Base-by-base conservation (phyloP, 2,797 vertebrate genomes). In the Echiichthys vipera region DNA sequence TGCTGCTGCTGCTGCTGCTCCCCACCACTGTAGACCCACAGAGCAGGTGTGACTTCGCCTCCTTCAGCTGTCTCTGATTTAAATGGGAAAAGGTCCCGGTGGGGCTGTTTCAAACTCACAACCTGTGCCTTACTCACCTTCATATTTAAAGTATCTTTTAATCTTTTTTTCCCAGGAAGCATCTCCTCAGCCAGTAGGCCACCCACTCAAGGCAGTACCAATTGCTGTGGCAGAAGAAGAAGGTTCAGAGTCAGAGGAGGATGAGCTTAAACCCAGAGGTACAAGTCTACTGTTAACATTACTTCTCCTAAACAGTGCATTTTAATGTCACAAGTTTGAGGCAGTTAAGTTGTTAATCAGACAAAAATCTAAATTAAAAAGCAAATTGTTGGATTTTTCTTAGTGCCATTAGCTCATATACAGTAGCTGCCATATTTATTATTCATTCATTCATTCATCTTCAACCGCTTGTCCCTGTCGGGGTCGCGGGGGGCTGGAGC, bases 241-340 rank as follows among this genome's bases (percentile, higher is more conserved):
- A 0, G 96, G 97, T 61, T 99, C 98, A 0, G 98, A 99, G 82
- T 98, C 97, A 0, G 98, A 99, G 54, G 98, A 99, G 0, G 98
- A 99, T 53, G 98, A 98, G 86, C 93, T 99, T 34, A 99, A 98
- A 90, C 98, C 98, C 39, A 95, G 98, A 97, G 98, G 98, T 99
- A 91, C 66, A 29, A 29, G 18, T 32, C n/a, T 14, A 2, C 24
- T 29, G 13, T 66, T 4, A 40, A 12, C 13, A 20, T 50, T 58
- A 32, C 15, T 24, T 17, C 34, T 24, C 10, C 7, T 18, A 11
- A 68, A 58, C 29, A 65, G 10, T 12, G 2, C 29, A 18, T 9
- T 22, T 20, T 0, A 36, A 12, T 11, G 20, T 18, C 15, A 32
- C 0, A 34, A 55, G 27, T 50, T 1, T 20, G 20, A 30, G 3